Conservation (phyloP, 2,797 vertebrate genomes). For the Cephalopachus bancanus region DNA sequence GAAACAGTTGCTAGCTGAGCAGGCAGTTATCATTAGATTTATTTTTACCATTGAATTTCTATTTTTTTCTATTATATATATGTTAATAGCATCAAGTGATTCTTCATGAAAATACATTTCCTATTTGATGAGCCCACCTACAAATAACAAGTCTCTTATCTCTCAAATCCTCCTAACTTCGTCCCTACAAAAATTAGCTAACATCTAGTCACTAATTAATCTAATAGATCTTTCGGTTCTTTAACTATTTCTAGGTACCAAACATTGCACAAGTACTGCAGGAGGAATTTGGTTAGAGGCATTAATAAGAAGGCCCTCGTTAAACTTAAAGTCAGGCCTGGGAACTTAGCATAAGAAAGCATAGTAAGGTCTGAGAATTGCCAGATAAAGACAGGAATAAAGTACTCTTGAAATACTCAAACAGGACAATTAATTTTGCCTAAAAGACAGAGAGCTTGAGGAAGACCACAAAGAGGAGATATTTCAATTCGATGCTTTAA, state of each 20-base stretch:
- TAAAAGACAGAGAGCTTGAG: neutral
- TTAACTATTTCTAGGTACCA: neutral
- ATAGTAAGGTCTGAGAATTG: neutral
- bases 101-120: neutral
- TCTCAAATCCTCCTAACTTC: neutral
- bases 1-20: neutral
- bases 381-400: neutral
- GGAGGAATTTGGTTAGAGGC: neutral
- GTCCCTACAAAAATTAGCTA: neutral
- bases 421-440: neutral
- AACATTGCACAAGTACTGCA: fast-evolving
- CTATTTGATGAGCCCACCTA: neutral
- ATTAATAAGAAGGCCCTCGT: no score
- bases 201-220: neutral
- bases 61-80: neutral
- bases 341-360: neutral
- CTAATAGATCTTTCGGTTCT: neutral
- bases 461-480: neutral
- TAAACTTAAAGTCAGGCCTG: neutral
- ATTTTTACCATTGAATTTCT: neutral
- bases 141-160: neutral
- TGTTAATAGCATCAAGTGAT: neutral
- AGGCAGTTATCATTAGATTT: neutral
- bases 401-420: neutral
- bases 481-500: neutral